phyloP scores from a whole-genome alignment of 2,797 vertebrate genomes.

The Philypnodon macrostomus region DNA sequence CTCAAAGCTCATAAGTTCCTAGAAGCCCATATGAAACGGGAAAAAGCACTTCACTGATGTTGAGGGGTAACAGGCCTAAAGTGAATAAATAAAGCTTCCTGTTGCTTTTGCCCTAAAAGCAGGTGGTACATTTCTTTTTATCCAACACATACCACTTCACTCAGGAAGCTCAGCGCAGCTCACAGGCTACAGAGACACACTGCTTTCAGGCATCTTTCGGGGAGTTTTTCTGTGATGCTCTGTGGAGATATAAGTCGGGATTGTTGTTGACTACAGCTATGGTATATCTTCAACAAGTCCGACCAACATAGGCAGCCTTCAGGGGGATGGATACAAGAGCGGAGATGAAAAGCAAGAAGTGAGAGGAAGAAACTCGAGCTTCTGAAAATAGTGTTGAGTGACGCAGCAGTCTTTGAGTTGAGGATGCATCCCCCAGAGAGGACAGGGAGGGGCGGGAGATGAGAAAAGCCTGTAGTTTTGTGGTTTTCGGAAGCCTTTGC shows the following conservation, averaged over 20 bases:
- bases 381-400: slow-evolving; percentile 62
- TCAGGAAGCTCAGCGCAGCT: slow-evolving; percentile 38
- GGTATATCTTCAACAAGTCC: slow-evolving; percentile 61
- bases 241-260: slow-evolving; percentile 48
- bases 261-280: slow-evolving; percentile 49
- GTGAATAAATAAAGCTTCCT: neutral
- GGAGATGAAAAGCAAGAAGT: slow-evolving; percentile 62
- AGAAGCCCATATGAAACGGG: no score
- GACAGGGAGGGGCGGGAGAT: no score
- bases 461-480: no score
- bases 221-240: slow-evolving; percentile 51
- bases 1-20: no score
- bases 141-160: slow-evolving; percentile 35
- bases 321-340: slow-evolving; percentile 43
- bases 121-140: slow-evolving; percentile 38
- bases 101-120: slow-evolving; percentile 30
- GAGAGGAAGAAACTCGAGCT: slow-evolving; percentile 54
- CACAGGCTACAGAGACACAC: slow-evolving; percentile 26
- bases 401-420: slow-evolving; percentile 60
- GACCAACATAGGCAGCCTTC: slow-evolving; percentile 40
- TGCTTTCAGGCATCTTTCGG: slow-evolving; percentile 51
- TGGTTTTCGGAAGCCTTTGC: no score
- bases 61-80: slow-evolving; percentile 12
- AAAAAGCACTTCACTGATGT: slow-evolving; percentile 1
- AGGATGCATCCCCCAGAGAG: slow-evolving; percentile 46